Percentiles rank a stretch among this genome's conserved stretches.
Evolutionary conservation across 2,888 invertebrate genomes (phyloP).

Genomic region (Nemurella pictetii): DNA sequence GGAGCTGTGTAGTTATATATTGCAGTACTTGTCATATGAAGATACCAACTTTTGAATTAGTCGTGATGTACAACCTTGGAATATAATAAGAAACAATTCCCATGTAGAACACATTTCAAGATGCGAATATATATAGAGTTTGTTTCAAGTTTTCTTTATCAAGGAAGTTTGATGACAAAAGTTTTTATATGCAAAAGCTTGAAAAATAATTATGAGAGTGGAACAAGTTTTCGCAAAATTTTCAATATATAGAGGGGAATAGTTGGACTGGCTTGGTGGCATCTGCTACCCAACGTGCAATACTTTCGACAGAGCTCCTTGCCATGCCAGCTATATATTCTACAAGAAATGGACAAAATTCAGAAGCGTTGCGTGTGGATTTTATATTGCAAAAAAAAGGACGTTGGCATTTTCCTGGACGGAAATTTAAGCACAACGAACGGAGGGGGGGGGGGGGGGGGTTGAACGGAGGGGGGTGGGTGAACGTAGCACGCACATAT

Average conservation of each 20-base stretch:
- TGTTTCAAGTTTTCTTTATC: constrained; percentile 16
- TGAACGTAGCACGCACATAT: constrained; percentile 1
- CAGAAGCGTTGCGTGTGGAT: not conserved
- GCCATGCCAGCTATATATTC: not conserved
- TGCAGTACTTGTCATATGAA: not conserved
- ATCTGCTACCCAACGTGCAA: not conserved
- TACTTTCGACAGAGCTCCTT: not conserved
- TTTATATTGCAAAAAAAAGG: not conserved
- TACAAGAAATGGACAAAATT: not conserved
- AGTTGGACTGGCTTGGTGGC: not conserved
- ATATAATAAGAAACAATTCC: constrained; percentile 14
- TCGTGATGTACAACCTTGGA: not conserved
- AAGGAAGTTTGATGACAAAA: constrained; percentile 21
- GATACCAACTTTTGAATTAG: constrained; percentile 12
- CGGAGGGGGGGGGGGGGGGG: not conserved
- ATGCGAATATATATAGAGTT: constrained; percentile 13
- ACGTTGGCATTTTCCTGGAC: not conserved
- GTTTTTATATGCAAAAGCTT: not conserved
- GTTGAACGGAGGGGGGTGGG: too few relatives aligned
- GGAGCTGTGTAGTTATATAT: not conserved
- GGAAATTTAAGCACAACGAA: not conserved
- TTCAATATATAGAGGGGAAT: not conserved
- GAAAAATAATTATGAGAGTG: constrained; percentile 25
- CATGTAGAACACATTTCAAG: constrained; percentile 3
- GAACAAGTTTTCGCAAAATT: constrained; percentile 11